Percentiles rank a stretch among this genome's conserved stretches.
Conservation (phyloP, 2,888 invertebrate genomes). For the Archips crataeganus region DNA sequence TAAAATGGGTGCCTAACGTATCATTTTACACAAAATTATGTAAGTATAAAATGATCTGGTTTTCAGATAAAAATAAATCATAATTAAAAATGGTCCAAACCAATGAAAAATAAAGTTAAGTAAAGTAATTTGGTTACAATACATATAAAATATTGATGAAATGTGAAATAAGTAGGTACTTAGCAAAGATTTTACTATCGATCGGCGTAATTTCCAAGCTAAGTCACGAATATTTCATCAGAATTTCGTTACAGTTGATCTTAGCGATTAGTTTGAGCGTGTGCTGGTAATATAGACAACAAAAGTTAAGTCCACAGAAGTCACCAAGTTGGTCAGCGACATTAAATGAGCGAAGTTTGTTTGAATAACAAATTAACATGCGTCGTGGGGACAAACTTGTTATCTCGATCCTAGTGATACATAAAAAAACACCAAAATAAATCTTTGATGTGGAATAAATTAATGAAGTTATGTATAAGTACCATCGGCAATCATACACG, state of each 20-base stretch:
- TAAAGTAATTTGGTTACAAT: no score
- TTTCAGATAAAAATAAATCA: no score
- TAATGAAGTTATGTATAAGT: conserved; percentile 3
- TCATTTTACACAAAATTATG: no score
- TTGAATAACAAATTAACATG: conserved; percentile 31
- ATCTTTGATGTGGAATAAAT: not conserved
- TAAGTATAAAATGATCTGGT: no score
- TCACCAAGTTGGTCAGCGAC: not conserved
- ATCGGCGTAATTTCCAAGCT: not conserved
- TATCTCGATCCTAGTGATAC: conserved; percentile 7
- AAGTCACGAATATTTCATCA: conserved; percentile 13
- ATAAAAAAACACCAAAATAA: conserved; percentile 1
- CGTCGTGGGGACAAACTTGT: conserved; percentile 14
- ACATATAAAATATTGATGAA: no score
- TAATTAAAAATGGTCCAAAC: no score
- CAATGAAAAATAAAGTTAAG: no score
- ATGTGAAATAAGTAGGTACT: no score
- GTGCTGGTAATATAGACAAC: conserved; percentile 17
- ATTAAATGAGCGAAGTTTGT: conserved; percentile 27
- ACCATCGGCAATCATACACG: not conserved
- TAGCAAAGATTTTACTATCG: not conserved
- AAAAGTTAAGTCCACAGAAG: conserved; percentile 20
- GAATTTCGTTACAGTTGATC: conserved; percentile 12
- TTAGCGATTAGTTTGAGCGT: conserved; percentile 32
- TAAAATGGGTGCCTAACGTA: no score